Percentiles rank a stretch among this genome's conserved stretches.
Conservation (phyloP, 2,113 vertebrate genomes). For the Addax nasomaculatus region DNA sequence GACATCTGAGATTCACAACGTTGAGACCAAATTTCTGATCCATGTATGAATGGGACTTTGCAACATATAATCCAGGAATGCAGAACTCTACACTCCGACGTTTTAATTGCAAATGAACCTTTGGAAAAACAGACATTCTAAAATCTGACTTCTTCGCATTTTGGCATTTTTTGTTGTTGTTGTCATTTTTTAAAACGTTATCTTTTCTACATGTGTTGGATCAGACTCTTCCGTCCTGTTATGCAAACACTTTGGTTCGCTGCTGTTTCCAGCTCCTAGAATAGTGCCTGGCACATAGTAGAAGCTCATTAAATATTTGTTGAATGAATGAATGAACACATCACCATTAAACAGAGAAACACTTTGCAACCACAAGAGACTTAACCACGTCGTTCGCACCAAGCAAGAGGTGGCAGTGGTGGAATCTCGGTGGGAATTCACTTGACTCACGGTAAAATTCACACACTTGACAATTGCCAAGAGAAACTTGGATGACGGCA, state of each 20-base stretch:
- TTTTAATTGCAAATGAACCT: constrained; percentile 1
- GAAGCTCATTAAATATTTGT: constrained; percentile 76
- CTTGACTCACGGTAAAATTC: constrained; percentile 29
- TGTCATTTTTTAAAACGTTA: constrained; percentile 58
- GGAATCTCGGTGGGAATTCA: neutral
- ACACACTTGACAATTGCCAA: constrained; percentile 46
- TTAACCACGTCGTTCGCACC: neutral
- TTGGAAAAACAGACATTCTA: constrained; percentile 1
- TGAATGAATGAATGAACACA: constrained; percentile 78
- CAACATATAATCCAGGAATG: neutral
- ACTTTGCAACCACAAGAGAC: constrained; percentile 54
- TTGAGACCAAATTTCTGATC: neutral
- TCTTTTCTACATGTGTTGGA: neutral
- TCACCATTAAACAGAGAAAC: constrained; percentile 62
- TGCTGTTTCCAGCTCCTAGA: constrained; percentile 41
- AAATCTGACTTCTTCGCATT: neutral
- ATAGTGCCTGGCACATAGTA: constrained; percentile 68
- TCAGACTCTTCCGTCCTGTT: constrained; percentile 17
- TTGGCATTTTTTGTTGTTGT: constrained; percentile 73
- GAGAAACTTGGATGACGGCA: constrained; percentile 51
- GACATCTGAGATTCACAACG: neutral
- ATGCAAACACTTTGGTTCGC: neutral
- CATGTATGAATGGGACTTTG: neutral
- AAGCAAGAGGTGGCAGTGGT: constrained; percentile 1
- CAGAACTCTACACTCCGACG: neutral